Conservation (phyloP, 2,113 vertebrate species). For the Mustela lutreola region DNA sequence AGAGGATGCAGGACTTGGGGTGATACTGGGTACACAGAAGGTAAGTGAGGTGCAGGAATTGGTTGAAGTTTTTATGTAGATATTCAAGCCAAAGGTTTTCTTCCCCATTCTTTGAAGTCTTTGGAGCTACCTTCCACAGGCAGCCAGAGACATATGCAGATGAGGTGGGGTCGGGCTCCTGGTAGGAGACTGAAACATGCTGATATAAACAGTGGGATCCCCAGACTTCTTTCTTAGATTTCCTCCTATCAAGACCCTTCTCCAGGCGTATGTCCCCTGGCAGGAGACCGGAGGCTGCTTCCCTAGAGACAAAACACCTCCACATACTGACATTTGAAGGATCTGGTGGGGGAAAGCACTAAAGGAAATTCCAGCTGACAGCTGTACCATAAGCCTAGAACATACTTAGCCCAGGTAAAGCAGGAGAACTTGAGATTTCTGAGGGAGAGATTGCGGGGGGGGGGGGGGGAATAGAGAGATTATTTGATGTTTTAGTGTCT, state of each 20-base stretch:
- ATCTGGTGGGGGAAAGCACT: neutral
- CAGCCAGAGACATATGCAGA: neutral
- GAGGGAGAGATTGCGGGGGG: neutral
- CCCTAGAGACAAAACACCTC: neutral
- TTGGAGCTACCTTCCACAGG: neutral
- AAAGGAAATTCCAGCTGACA: neutral
- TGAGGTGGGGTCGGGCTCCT: neutral
- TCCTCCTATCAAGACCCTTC: neutral
- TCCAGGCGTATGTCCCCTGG: neutral
- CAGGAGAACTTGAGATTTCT: neutral
- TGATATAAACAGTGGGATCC: neutral
- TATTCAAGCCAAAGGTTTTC: neutral
- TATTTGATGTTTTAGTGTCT: neutral
- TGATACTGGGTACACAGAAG: neutral
- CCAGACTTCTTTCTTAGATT: neutral
- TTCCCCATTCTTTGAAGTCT: neutral
- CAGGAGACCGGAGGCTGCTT: neutral
- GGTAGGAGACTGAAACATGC: neutral
- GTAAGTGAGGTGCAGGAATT: neutral
- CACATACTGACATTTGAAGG: neutral
- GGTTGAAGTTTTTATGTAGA: neutral
- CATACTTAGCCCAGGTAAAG: neutral
- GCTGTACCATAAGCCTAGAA: neutral
- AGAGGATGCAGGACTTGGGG: neutral
- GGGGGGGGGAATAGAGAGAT: neutral